Conservation (phyloP, 92 coral and sea anemone genomes). For the Scolanthus callimorphus region DNA sequence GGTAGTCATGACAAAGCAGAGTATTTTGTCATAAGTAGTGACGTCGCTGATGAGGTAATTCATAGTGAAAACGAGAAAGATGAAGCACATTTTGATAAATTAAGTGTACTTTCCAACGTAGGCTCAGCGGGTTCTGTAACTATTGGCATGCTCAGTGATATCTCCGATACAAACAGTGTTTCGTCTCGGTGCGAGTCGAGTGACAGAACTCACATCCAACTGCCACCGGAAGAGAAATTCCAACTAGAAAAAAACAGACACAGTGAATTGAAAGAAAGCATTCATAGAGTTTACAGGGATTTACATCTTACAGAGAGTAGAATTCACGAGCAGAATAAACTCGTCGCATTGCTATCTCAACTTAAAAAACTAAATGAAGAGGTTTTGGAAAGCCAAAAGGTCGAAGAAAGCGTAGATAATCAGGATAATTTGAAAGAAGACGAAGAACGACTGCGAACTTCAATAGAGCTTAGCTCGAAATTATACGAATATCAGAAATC, state of each 20-base stretch:
- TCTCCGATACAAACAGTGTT: not conserved
- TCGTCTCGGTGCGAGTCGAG: conserved; percentile 2
- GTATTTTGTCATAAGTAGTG: not conserved
- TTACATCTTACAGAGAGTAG: conserved; percentile 36
- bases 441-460: conserved; percentile 31
- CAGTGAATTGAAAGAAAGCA: conserved; percentile 1
- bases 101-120: not conserved
- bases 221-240: conserved; percentile 1
- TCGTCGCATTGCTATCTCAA: conserved; percentile 17
- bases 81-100: not conserved
- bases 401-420: not conserved
- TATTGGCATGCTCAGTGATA: conserved; percentile 29
- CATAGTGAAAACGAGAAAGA: not conserved
- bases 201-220: not conserved
- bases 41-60: not conserved
- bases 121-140: conserved; percentile 37
- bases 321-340: conserved; percentile 37
- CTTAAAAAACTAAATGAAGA: conserved; percentile 24
- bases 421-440: conserved; percentile 8
- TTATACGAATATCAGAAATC: conserved; percentile 73
- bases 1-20: not conserved
- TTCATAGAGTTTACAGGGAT: conserved; percentile 18
- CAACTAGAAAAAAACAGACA: conserved; percentile 14
- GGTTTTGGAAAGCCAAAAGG: not conserved
- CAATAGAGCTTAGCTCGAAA: conserved; percentile 50